These are phyloP conservation scores for Synanthedon vespiformis DNA, from an alignment of 2,888 invertebrate genomes.

Conservation along the genomic window DNA sequence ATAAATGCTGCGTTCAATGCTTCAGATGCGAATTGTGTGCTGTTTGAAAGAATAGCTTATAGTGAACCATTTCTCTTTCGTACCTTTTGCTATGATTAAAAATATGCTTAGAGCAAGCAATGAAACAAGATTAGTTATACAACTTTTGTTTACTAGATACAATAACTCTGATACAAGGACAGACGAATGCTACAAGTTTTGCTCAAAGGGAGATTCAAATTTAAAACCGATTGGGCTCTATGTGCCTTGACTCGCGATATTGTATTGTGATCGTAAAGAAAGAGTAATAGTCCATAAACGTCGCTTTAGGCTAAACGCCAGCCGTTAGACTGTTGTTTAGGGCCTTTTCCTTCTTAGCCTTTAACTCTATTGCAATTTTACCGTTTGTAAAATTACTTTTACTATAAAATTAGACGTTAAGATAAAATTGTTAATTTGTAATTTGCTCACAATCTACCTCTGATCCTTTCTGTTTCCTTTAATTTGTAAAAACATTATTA, in stretches of 20 bases:
- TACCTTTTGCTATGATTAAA: too few relatives aligned
- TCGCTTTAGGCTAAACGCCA: conserved; percentile 3
- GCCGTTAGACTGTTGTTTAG: neutral
- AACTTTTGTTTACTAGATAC: too few relatives aligned
- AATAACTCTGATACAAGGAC: too few relatives aligned
- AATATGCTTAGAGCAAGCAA: too few relatives aligned
- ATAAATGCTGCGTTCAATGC: neutral
- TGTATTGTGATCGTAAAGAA: neutral
- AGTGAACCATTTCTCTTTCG: too few relatives aligned
- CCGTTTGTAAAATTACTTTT: neutral
- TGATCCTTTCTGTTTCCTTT: too few relatives aligned
- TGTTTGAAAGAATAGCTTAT: neutral
- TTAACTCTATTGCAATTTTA: neutral
- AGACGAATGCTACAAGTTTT: too few relatives aligned
- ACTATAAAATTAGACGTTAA: too few relatives aligned
- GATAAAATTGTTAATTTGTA: too few relatives aligned
- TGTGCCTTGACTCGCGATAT: conserved; percentile 2
- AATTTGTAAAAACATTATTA: too few relatives aligned
- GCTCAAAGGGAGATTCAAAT: neutral
- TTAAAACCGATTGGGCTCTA: neutral
- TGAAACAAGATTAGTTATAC: too few relatives aligned
- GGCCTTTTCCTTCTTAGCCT: neutral
- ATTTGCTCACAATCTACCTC: too few relatives aligned
- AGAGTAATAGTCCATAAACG: conserved; percentile 4
- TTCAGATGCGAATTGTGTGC: neutral